Conservation (phyloP, 2,888 invertebrate genomes). For the Creontiades dilutus region DNA sequence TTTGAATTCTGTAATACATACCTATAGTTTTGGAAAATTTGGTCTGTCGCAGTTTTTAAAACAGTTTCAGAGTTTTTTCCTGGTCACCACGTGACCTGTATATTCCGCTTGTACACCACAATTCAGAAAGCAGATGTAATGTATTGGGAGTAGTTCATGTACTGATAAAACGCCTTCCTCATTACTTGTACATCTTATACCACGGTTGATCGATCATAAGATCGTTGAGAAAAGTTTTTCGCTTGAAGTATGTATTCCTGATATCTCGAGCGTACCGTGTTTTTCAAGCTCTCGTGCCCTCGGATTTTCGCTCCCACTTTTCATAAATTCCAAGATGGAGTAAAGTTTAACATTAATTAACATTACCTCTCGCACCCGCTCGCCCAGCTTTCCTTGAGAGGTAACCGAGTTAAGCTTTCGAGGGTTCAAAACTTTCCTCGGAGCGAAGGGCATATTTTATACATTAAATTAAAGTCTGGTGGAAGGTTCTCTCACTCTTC, state of each 20-base stretch:
- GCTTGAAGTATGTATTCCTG: background rate
- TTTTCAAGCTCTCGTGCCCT: constrained; percentile 1
- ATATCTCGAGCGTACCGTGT: background rate
- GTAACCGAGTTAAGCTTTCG: constrained; percentile 63
- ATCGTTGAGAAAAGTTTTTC: too few relatives aligned
- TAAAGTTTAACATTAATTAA: constrained; percentile 74
- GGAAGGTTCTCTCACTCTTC: constrained; percentile 61
- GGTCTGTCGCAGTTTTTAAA: too few relatives aligned
- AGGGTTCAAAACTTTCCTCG: constrained; percentile 71
- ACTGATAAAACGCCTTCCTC: too few relatives aligned
- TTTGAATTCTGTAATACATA: too few relatives aligned
- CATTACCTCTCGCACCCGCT: constrained; percentile 65
- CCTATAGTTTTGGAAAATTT: too few relatives aligned
- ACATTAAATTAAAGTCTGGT: constrained; percentile 76
- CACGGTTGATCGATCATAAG: too few relatives aligned
- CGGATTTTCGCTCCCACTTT: constrained; percentile 47
- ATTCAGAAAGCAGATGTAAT: too few relatives aligned
- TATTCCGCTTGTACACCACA: too few relatives aligned
- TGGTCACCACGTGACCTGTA: too few relatives aligned
- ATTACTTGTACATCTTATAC: too few relatives aligned
- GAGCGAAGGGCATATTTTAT: constrained; percentile 75
- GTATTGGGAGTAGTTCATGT: too few relatives aligned
- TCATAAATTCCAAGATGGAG: constrained; percentile 69
- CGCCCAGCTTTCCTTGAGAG: constrained; percentile 38
- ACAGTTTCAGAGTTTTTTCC: too few relatives aligned